Base-by-base conservation (phyloP, 2,113 vertebrate species). In the Archocentrus centrarchus region DNA sequence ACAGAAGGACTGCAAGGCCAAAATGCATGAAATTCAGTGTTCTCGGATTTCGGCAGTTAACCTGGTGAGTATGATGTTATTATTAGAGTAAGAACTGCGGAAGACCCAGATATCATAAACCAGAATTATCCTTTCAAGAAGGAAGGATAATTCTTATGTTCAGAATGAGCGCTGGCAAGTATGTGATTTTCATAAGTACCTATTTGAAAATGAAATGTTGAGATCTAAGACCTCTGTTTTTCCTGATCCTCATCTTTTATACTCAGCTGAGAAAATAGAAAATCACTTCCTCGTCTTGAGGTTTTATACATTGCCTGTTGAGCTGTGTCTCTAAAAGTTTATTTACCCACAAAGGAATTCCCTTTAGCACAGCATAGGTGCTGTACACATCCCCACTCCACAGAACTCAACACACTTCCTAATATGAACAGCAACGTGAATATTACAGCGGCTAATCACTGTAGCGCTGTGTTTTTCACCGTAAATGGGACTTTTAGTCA, bases 121-220 rank as follows among this genome's bases (percentile, higher is more conserved):
- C 24, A 30, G 4, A 53, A 70, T 70, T 53, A 70, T 30, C 44
- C 17, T 50, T 50, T 70, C 1, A 0, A 20, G 15, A 50, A 30
- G 44, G 15, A 70, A 32, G 66, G 44, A 53, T 70, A 70, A 53
- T 70, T 70, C 24, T 70, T 0, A 70, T 53, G 66, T 70, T 3
- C 66, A 32, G 66, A 70, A 20, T 7, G 15, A 70, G 24, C n/a
- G 50, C 44, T 3, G 30, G 66, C 44, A 7, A 30, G 66, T 70
- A 44, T 70, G 66, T 70, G 17, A 53, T 70, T 70, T 70, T 53
- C 44, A 53, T 50, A 70, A 70, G 44, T 47, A 30, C 15, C 66
- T 70, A 44, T 70, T 70, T 70, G 66, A 70, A 70, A 70, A 70
- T 70, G 17, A 30, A 70, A 70, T 70, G 10, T 50, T 50, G 66